These are phyloP conservation scores for Rhinogobio ventralis DNA, from an alignment of 2,797 vertebrate species.

Conservation along the genomic window DNA sequence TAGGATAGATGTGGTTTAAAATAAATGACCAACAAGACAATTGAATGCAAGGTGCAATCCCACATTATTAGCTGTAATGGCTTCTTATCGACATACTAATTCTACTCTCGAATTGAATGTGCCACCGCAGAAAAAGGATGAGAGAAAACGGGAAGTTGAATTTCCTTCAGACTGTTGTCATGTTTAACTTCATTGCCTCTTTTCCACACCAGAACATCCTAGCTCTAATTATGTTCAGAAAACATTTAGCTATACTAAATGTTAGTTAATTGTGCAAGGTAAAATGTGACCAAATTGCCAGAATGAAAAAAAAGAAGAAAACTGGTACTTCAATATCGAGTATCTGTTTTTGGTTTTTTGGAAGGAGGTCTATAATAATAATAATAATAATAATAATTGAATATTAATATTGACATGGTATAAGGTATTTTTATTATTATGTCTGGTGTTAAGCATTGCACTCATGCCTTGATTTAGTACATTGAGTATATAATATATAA, in stretches of 20 bases:
- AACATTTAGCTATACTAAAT: background rate
- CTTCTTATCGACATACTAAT: slow-evolving; percentile 75
- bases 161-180: slow-evolving; percentile 52
- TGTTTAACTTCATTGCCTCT: background rate
- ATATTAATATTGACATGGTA: too few species aligned
- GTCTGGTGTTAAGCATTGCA: too few species aligned
- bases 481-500: too few species aligned
- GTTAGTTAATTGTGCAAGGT: background rate
- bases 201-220: background rate
- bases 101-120: slow-evolving; percentile 73
- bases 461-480: too few species aligned
- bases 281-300: background rate
- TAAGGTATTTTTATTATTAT: too few species aligned
- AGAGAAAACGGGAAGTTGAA: slow-evolving; percentile 64
- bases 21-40: slow-evolving; percentile 66
- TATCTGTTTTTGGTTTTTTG: background rate
- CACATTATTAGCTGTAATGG: slow-evolving; percentile 65
- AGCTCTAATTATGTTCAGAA: background rate
- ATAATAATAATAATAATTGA: too few species aligned
- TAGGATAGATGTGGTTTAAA: slow-evolving; percentile 68
- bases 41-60: slow-evolving; percentile 71
- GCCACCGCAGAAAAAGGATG: slow-evolving; percentile 70
- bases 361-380: too few species aligned
- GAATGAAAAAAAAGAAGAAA: background rate
- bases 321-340: background rate